phyloP scores from a whole-genome alignment of 2,888 invertebrate genomes.

The Rapana venosa region DNA sequence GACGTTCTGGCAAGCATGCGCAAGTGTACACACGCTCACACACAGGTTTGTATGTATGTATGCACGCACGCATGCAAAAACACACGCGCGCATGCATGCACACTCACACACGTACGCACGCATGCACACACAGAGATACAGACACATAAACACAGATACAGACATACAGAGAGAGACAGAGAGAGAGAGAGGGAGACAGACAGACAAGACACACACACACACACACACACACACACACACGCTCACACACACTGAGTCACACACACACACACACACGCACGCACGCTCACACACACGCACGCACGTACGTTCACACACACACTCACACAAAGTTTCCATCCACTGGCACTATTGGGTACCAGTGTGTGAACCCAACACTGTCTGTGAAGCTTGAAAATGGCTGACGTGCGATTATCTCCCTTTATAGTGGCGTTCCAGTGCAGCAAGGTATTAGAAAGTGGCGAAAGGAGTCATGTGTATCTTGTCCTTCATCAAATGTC shows the following conservation, averaged over 20 bases:
- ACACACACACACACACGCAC: neutral
- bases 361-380: too few relatives aligned
- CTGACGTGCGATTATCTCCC: too few relatives aligned
- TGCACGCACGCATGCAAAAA: neutral
- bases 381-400: too few relatives aligned
- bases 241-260: neutral
- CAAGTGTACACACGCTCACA: neutral
- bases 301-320: neutral
- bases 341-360: too few relatives aligned
- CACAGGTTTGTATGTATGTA: neutral
- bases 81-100: neutral
- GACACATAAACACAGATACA: conserved; percentile 20
- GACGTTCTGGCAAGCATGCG: neutral
- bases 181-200: too few relatives aligned
- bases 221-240: neutral
- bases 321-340: conserved; percentile 1
- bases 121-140: neutral
- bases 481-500: too few relatives aligned
- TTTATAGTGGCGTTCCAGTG: too few relatives aligned
- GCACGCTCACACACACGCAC: conserved; percentile 8
- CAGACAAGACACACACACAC: conserved; percentile 29
- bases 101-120: neutral
- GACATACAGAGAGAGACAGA: too few relatives aligned
- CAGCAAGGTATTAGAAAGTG: too few relatives aligned
- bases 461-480: too few relatives aligned